These are phyloP conservation scores for Hyalella azteca DNA, from an alignment of 2,888 invertebrate species.

Conservation along the genomic window DNA sequence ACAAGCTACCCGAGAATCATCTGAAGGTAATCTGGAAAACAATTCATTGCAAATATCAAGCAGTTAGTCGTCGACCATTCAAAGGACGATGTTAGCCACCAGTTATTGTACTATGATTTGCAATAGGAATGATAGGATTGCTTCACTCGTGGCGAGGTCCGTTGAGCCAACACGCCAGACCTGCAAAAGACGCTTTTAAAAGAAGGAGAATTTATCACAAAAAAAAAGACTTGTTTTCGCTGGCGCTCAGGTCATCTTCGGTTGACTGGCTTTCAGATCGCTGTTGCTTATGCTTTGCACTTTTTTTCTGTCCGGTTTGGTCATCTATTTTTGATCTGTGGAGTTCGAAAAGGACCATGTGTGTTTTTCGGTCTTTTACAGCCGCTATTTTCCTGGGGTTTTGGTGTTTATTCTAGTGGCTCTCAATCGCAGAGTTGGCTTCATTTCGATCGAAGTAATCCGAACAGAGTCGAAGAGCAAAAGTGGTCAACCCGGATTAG, in stretches of 20 bases:
- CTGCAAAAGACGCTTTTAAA: neutral
- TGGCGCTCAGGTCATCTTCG: slow-evolving; percentile 1
- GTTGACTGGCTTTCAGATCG: slow-evolving; percentile 25
- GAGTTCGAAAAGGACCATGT: slow-evolving; percentile 35
- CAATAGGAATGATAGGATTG: too few species aligned
- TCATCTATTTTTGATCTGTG: slow-evolving; percentile 36
- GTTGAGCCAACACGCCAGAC: neutral
- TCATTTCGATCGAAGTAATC: slow-evolving; percentile 28
- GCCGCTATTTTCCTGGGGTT: slow-evolving; percentile 13
- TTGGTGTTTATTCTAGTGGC: neutral
- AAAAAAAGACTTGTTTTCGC: slow-evolving; percentile 34
- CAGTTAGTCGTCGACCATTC: too few species aligned
- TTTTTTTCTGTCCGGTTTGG: slow-evolving; percentile 35
- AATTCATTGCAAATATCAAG: too few species aligned
- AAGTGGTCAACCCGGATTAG: slow-evolving; percentile 25
- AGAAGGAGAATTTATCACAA: slow-evolving; percentile 13
- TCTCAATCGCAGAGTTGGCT: slow-evolving; percentile 27
- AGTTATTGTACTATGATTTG: too few species aligned
- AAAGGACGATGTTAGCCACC: too few species aligned
- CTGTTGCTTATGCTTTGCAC: slow-evolving; percentile 34
- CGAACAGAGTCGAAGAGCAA: slow-evolving; percentile 21
- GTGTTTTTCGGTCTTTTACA: slow-evolving; percentile 32
- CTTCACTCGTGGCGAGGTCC: neutral
- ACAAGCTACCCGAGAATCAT: too few species aligned
- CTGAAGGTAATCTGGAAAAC: too few species aligned